Percentiles rank a stretch among this genome's conserved stretches.
Evolutionary conservation across 2,888 invertebrate species (phyloP).

Genomic region (Norana najaformis): DNA sequence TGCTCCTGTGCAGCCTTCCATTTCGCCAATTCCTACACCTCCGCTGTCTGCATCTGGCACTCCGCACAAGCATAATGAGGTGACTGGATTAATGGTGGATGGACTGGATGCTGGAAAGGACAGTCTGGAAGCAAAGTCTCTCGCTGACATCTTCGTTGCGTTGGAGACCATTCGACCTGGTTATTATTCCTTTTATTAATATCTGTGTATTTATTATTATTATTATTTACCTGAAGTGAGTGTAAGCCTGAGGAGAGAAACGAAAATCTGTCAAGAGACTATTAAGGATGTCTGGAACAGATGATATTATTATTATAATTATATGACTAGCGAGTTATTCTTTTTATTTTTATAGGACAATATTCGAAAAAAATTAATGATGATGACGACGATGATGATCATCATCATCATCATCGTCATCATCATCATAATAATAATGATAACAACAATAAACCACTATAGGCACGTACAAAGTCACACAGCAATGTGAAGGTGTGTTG

Average conservation of each 20-base stretch:
- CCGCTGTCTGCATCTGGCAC: slow-evolving; percentile 47
- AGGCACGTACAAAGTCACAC: too few species aligned
- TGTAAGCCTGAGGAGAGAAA: not conserved
- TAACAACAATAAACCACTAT: too few species aligned
- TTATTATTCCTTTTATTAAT: slow-evolving; percentile 45
- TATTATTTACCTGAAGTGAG: not conserved
- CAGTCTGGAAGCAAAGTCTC: slow-evolving; percentile 37
- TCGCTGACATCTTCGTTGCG: slow-evolving; percentile 69
- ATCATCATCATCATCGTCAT: too few species aligned
- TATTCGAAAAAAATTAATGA: too few species aligned
- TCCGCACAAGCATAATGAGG: not conserved
- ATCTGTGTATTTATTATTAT: not conserved
- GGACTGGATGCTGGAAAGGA: not conserved
- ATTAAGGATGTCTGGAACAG: not conserved
- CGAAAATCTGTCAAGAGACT: not conserved
- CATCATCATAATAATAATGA: too few species aligned
- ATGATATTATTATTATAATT: too few species aligned
- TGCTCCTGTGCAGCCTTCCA: not conserved
- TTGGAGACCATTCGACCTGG: slow-evolving; percentile 78
- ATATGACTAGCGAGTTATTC: too few species aligned
- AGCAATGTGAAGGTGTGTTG: too few species aligned
- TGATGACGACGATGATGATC: too few species aligned
- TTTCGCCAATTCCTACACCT: slow-evolving; percentile 45
- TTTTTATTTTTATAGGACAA: too few species aligned
- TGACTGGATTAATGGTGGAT: not conserved